Conservation (phyloP, 2,113 vertebrate genomes). For the Strix uralensis region DNA sequence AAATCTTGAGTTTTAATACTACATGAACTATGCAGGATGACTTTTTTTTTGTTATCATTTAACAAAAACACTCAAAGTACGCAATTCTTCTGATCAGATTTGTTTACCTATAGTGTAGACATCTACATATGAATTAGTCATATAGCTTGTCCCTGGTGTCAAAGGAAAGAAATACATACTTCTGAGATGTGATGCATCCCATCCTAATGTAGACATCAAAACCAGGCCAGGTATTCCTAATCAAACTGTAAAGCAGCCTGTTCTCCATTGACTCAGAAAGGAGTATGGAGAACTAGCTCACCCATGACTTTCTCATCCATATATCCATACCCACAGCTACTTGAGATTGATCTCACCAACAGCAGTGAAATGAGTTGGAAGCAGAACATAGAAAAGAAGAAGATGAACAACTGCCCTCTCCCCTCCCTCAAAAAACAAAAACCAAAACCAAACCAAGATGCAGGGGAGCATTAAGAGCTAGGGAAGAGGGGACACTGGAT, state of each 20-base stretch:
- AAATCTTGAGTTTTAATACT: not conserved
- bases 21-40: not conserved
- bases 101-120: not conserved
- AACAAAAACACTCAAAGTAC: not conserved
- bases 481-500: not conserved
- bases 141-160: not conserved
- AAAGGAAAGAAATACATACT: not conserved
- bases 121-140: not conserved
- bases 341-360: not conserved
- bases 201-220: not conserved
- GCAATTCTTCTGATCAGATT: not conserved
- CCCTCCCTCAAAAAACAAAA: not conserved
- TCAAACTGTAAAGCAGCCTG: not conserved
- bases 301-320: not conserved
- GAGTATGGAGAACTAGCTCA: not conserved
- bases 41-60: not conserved
- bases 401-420: fast-evolving
- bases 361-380: not conserved
- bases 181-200: not conserved
- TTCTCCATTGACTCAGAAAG: not conserved
- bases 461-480: not conserved
- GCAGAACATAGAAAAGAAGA: not conserved
- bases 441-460: not conserved
- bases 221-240: not conserved
- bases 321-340: not conserved